phyloP scores from a whole-genome alignment of 2,888 invertebrate genomes.

The Ophion costatus region DNA sequence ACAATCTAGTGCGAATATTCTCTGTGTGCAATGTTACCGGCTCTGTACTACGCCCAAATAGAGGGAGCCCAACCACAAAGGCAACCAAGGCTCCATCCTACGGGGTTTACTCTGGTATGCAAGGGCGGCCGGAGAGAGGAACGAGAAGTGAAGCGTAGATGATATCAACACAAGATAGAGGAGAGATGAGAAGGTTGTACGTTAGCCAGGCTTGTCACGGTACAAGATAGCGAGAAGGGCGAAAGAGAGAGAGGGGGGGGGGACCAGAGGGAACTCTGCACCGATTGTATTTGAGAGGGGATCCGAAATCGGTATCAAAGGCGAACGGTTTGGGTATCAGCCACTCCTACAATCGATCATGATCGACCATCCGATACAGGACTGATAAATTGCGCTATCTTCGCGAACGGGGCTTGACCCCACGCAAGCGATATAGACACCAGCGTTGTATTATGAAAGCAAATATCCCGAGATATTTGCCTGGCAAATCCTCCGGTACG shows the following conservation, averaged over 20 bases:
- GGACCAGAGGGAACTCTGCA: constrained; percentile 29
- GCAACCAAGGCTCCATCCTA: constrained; percentile 55
- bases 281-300: constrained; percentile 25
- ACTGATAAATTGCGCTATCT: constrained; percentile 57
- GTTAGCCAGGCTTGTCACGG: constrained; percentile 10
- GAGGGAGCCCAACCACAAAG: constrained; percentile 72
- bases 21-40: constrained; percentile 69
- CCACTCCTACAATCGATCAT: constrained; percentile 52
- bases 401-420: constrained; percentile 11
- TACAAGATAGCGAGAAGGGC: background rate
- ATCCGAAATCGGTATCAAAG: constrained; percentile 33
- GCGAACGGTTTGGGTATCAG: constrained; percentile 3
- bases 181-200: constrained; percentile 42
- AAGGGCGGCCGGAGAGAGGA: constrained; percentile 45
- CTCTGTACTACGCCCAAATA: constrained; percentile 71
- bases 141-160: constrained; percentile 39
- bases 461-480: constrained; percentile 67
- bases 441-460: constrained; percentile 60
- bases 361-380: constrained; percentile 50
- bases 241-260: constrained; percentile 37
- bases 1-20: constrained; percentile 73
- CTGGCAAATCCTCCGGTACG: constrained; percentile 41
- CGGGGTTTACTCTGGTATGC: constrained; percentile 53
- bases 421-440: constrained; percentile 20
- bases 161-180: constrained; percentile 45